These are phyloP conservation scores for Colletes collaris DNA, from an alignment of 2,888 invertebrate genomes.

Conservation along the genomic window DNA sequence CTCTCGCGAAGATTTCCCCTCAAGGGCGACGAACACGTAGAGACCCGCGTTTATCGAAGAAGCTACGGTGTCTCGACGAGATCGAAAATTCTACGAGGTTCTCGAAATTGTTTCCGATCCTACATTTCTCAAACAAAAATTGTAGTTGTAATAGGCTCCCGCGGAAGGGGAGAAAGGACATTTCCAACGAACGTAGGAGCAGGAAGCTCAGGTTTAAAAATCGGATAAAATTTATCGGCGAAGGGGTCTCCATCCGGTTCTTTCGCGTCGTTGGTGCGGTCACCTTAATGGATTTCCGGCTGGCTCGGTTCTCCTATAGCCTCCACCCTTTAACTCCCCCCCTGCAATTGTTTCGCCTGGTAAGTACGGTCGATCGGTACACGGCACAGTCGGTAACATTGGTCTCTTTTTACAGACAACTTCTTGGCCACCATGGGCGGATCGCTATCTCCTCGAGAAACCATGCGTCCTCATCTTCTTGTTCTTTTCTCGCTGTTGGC, in stretches of 20 bases:
- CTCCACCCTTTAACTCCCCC: constrained; percentile 9
- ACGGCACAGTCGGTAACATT: constrained; percentile 59
- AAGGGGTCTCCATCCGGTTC: constrained; percentile 21
- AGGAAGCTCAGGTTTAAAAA: background rate
- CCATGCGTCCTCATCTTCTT: constrained; percentile 22
- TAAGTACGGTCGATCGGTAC: constrained; percentile 37
- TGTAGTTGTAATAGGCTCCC: background rate
- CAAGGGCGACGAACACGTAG: background rate
- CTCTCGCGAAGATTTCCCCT: constrained; percentile 6
- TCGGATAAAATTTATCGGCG: constrained; percentile 20
- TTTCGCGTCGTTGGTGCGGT: constrained; percentile 28
- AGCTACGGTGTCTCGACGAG: background rate
- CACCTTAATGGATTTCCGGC: constrained; percentile 43
- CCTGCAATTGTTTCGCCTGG: constrained; percentile 14
- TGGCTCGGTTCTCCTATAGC: constrained; percentile 16
- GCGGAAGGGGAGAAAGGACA: too few relatives aligned
- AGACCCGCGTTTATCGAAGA: constrained; percentile 2
- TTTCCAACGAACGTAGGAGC: background rate
- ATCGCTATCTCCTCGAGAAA: constrained; percentile 75
- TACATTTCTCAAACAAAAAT: background rate
- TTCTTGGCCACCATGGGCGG: constrained; percentile 68
- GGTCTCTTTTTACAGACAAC: constrained; percentile 69
- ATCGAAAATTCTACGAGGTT: background rate
- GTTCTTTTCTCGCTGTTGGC: background rate
- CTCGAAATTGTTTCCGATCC: background rate